These are phyloP conservation scores for Deladenus siricidicola DNA, from an alignment of 2,888 invertebrate genomes.

Conservation along the genomic window DNA sequence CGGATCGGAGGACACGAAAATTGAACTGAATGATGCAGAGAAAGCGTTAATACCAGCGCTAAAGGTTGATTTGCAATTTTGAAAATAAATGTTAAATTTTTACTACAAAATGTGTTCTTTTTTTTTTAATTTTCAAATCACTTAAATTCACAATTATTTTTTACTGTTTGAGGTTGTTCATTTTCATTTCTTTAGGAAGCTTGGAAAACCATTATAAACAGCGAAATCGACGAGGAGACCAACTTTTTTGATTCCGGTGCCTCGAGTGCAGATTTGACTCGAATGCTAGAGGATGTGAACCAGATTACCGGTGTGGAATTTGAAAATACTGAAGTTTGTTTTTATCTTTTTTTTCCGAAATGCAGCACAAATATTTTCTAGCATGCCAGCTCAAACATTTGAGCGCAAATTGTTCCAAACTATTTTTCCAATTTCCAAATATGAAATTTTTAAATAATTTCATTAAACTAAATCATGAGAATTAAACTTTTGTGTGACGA, in stretches of 20 bases:
- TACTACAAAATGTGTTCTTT: too few relatives aligned
- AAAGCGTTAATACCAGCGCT: slow-evolving; percentile 62
- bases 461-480: too few relatives aligned
- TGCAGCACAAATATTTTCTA: too few relatives aligned
- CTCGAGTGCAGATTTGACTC: slow-evolving; percentile 94
- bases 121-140: too few relatives aligned
- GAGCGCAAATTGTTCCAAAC: too few relatives aligned
- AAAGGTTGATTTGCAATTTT: slow-evolving; percentile 51
- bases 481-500: too few relatives aligned
- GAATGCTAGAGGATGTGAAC: slow-evolving; percentile 76
- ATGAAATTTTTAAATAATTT: too few relatives aligned
- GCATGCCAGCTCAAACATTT: too few relatives aligned
- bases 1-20: slow-evolving; percentile 5
- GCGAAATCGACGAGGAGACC: slow-evolving; percentile 62
- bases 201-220: slow-evolving; percentile 77
- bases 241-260: slow-evolving; percentile 91
- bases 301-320: slow-evolving; percentile 61
- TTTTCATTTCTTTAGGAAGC: slow-evolving; percentile 13
- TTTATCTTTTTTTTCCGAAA: too few relatives aligned
- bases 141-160: too few relatives aligned
- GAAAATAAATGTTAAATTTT: too few relatives aligned
- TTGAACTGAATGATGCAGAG: slow-evolving; percentile 69
- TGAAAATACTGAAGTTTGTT: slow-evolving; percentile 70
- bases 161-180: background rate
- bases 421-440: too few relatives aligned